These are phyloP conservation scores for Pangasius krempfi DNA, from an alignment of 2,797 vertebrate genomes.

Conservation along the genomic window DNA sequence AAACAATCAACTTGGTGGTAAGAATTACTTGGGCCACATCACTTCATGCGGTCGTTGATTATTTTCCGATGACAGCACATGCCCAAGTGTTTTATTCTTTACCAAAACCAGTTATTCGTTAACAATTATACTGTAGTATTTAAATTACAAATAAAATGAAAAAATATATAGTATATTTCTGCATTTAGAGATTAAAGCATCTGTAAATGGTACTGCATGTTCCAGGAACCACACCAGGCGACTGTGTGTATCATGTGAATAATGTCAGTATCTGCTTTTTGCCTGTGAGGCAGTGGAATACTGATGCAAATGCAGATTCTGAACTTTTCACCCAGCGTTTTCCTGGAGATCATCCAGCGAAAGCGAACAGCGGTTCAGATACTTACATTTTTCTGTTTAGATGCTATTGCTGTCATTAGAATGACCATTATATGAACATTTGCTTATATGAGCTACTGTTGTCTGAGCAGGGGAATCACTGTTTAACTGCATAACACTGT, in stretches of 20 bases:
- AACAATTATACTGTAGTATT: neutral
- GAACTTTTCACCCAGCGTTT: slow-evolving; percentile 44
- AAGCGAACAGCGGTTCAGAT: slow-evolving; percentile 15
- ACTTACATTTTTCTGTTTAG: neutral
- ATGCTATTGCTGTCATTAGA: slow-evolving; percentile 11
- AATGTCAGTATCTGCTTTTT: slow-evolving; percentile 18
- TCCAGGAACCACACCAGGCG: neutral
- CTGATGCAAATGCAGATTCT: slow-evolving; percentile 42
- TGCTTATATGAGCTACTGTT: slow-evolving; percentile 18
- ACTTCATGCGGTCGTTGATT: neutral
- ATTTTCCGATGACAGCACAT: neutral
- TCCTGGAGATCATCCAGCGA: slow-evolving; percentile 26
- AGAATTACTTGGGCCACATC: neutral
- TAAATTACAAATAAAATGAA: neutral
- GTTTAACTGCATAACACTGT: slow-evolving; percentile 15
- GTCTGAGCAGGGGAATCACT: slow-evolving; percentile 9
- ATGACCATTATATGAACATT: slow-evolving; percentile 25
- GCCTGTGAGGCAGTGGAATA: slow-evolving; percentile 33
- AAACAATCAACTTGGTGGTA: neutral
- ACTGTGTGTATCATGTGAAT: slow-evolving; percentile 29
- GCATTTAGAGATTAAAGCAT: neutral
- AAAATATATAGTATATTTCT: neutral
- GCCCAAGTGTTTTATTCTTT: neutral
- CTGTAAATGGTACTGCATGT: neutral
- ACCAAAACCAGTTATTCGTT: neutral